Evolutionary conservation across 2,888 invertebrate genomes (phyloP), one percentile per base, ranked within the genome.

Genomic region (Ametastegia equiseti): DNA sequence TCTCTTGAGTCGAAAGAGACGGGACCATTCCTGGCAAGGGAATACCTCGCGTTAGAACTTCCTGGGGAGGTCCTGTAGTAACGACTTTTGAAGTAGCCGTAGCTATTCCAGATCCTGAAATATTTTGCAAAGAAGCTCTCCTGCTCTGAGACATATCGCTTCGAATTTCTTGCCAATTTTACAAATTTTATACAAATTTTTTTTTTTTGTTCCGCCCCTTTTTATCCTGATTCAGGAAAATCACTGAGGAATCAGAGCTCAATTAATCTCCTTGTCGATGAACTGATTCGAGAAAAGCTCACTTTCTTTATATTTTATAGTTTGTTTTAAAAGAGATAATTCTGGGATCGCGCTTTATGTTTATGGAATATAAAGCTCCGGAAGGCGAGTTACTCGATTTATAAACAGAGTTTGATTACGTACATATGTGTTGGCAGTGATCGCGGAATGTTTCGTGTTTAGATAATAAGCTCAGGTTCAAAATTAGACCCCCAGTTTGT

Each of bases 21-120:
- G 87, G 87, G 77, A 90, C 90, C 90, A 91, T 91, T 84, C 91
- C 91, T 2, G 91, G 90, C 82, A 91, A 77, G n/a, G 91, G 91
- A 83, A 91, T 90, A 80, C 90, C 91, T 54, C 89, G 87, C 57
- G 88, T 87, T 82, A 88, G 88, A 81, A 87, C 85, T 83, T 90
- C 90, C 81, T 89, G 88, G 67, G 86, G 85, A 81, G 86, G 86
- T 63, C 85, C 86, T 42, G 88, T 27, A n/a, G n/a, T n/a, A 15
- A 7, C 60, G 45, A 78, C 42, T 27, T 78, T 78, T 23, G 89
- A 81, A 87, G 85, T 83, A 88, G 89, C 80, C 88, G 88, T 78
- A 84, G 84, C 80, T 85, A 85, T 54, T 85, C 86, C 67, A 88
- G 86, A 71, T 86, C 85, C 80, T 84, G 86, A 86, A 77, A 85